phyloP scores from a whole-genome alignment of 2,888 invertebrate genomes.

The Buathra laborator region DNA sequence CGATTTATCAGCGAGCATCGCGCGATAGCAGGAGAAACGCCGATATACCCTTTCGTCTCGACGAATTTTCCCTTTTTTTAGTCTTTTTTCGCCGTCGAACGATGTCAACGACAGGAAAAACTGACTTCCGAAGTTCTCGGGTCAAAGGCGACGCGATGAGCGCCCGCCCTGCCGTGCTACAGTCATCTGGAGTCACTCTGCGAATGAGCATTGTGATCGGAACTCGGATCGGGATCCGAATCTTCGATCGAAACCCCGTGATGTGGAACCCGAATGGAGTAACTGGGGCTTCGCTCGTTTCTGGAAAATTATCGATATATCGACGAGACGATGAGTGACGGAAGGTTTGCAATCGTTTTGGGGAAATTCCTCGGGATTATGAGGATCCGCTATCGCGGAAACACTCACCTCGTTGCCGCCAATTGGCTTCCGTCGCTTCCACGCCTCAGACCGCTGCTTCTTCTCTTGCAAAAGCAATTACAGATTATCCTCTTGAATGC shows the following conservation, averaged over 20 bases:
- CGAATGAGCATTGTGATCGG: conserved; percentile 80
- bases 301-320: conserved; percentile 71
- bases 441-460: conserved; percentile 82
- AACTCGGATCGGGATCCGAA: conserved; percentile 81
- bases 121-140: conserved; percentile 71
- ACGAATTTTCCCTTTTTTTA: conserved; percentile 8
- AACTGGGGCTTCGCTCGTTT: conserved; percentile 81
- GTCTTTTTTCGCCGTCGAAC: background rate
- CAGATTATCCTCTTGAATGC: conserved; percentile 97
- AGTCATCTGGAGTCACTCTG: conserved; percentile 84
- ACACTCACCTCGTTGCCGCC: conserved; percentile 78
- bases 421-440: conserved; percentile 85
- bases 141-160: conserved; percentile 78
- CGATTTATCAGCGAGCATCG: background rate
- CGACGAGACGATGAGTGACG: too few relatives aligned
- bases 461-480: conserved; percentile 90
- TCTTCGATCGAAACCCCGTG: conserved; percentile 83
- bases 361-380: background rate
- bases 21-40: background rate
- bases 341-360: too few relatives aligned
- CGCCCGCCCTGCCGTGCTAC: conserved; percentile 79
- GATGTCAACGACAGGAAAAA: conserved; percentile 53
- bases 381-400: background rate
- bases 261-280: conserved; percentile 79
- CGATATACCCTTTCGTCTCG: background rate